Conservation (phyloP, 2,797 vertebrate genomes). For the Myotis findleyi region DNA sequence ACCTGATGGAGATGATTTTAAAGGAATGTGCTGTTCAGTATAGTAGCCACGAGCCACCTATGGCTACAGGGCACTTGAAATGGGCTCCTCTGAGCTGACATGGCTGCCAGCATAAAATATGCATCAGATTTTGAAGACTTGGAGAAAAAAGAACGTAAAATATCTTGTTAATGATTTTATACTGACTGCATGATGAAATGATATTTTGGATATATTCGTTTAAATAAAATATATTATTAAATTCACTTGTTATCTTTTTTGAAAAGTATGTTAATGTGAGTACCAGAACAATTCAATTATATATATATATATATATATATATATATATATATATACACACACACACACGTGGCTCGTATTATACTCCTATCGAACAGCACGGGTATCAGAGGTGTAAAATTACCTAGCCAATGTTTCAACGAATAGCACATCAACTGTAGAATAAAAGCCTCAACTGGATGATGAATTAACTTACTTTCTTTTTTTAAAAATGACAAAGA, state of each 20-base stretch:
- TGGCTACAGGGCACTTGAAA: background rate
- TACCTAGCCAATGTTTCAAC: background rate
- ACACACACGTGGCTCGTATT: background rate
- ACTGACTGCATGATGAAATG: background rate
- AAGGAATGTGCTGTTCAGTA: background rate
- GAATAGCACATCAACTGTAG: background rate
- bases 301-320: no score
- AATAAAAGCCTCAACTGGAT: background rate
- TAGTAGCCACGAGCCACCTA: background rate
- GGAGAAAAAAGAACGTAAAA: background rate
- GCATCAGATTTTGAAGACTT: background rate
- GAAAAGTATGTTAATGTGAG: background rate
- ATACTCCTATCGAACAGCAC: background rate
- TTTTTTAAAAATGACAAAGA: background rate
- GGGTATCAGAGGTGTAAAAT: background rate
- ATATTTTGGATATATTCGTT: background rate
- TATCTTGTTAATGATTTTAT: background rate
- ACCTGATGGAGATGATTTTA: background rate
- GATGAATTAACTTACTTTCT: background rate
- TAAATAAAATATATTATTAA: slow-evolving; percentile 15
- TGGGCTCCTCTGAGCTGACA: background rate
- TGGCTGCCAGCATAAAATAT: background rate
- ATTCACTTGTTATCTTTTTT: slow-evolving; percentile 2
- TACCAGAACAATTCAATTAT: background rate
- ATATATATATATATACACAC: background rate